Base-by-base conservation (phyloP, 2,888 invertebrate genomes). In the Heteromyza rotundicornis region DNA sequence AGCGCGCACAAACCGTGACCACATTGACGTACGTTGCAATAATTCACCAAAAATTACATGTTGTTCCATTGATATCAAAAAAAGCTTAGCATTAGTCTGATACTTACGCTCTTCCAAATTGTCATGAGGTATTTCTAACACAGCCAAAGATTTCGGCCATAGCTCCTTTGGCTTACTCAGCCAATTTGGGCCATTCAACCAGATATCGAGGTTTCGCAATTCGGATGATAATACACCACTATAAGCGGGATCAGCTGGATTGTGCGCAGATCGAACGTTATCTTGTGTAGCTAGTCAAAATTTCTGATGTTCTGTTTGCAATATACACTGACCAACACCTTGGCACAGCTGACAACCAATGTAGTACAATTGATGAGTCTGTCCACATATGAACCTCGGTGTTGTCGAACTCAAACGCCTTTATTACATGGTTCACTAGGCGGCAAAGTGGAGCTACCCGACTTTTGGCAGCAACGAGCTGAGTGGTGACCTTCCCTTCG, bases 251-350 rank as follows among this genome's bases (percentile, higher is more conserved):
- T 62, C 62, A 3, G 62, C 58, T 32, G 59, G 50, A n/a, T 55
- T 62, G 8, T 20, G 40, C 16, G 32, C 50, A 17, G 62, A 59
- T 24, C 40, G 22, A 1, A 62, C 55, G 17, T 62, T 54, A 22
- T 20, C 50, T 19, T 8, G 36, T 35, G 17, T 54, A 36, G 12
- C 44, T 49, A 1, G 36, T 16, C 1, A 50, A 10, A 14, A 62
- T 55, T 23, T 62, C 59, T 0, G 62, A 49, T 3, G 50, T 62
- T 12, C 62, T 19, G 5, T 59, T 61, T 3, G 54, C 56, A 35
- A 61, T 36, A 3, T 49, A 58, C 5, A 58, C 55, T 14, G 59
- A 59, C 55, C 62, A 62, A 27, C 50, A 53, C 22, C 55, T 49
- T 2, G 59, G 50, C 23, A 55, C 14, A 7, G 47, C 5, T 7